phyloP scores from a whole-genome alignment of 2,888 invertebrate species.

The Sarcophaga variegata region DNA sequence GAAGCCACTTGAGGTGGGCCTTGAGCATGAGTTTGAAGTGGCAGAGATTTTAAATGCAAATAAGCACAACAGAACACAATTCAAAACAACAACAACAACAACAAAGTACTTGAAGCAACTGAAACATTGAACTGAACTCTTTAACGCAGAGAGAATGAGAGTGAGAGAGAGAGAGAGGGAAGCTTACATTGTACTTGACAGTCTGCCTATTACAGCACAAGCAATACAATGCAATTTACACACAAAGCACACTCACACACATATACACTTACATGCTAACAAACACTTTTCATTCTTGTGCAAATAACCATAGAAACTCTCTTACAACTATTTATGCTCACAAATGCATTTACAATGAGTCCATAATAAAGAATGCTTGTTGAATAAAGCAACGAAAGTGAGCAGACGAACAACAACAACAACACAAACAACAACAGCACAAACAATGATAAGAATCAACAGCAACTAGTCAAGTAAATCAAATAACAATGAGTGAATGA shows the following conservation, averaged over 20 bases:
- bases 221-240: not conserved
- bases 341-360: constrained; percentile 36
- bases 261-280: not conserved
- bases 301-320: not conserved
- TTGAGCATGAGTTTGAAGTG: constrained; percentile 63
- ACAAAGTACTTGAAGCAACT: too few relatives aligned
- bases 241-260: not conserved
- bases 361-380: constrained; percentile 18
- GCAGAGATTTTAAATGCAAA: constrained; percentile 66
- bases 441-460: not conserved
- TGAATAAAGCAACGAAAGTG: not conserved
- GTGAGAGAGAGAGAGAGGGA: not conserved
- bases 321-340: not conserved
- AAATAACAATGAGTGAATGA: constrained; percentile 43
- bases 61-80: constrained; percentile 21
- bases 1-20: constrained; percentile 41
- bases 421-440: constrained; percentile 11
- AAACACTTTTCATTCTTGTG: not conserved
- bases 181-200: not conserved
- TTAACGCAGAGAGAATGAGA: too few relatives aligned
- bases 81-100: constrained; percentile 13
- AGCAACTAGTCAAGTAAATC: constrained; percentile 42
- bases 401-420: not conserved
- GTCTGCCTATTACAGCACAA: not conserved
- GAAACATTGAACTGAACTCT: too few relatives aligned